phyloP scores from a whole-genome alignment of 92 coral and sea anemone species.

The Phenganax stokvisi region DNA sequence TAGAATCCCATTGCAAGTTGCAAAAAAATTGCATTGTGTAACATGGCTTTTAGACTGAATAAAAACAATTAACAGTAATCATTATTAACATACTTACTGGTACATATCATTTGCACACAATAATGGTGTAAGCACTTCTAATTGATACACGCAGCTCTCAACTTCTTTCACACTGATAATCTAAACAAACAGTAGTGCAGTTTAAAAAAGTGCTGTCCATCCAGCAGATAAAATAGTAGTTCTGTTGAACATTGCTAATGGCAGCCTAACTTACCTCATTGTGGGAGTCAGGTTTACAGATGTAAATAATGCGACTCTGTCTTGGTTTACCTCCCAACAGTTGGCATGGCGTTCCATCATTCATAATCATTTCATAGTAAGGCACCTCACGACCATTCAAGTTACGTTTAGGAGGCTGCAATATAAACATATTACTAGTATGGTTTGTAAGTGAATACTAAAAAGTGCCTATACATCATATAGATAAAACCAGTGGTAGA shows the following conservation, averaged over 20 bases:
- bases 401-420: slow-evolving; percentile 79
- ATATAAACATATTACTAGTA: not conserved
- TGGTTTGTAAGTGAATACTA: not conserved
- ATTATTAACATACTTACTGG: slow-evolving; percentile 49
- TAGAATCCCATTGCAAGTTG: not conserved
- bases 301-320: slow-evolving; percentile 61
- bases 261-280: slow-evolving; percentile 69
- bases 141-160: slow-evolving; percentile 81
- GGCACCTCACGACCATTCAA: slow-evolving; percentile 81
- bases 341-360: slow-evolving; percentile 87
- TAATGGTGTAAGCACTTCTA: slow-evolving; percentile 79
- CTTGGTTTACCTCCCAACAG: slow-evolving; percentile 69
- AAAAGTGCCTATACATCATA: no score
- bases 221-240: no score
- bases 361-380: slow-evolving; percentile 71
- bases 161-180: slow-evolving; percentile 86
- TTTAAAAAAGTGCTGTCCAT: no score
- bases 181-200: slow-evolving; percentile 30
- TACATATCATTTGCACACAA: slow-evolving; percentile 77
- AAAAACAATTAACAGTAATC: not conserved
- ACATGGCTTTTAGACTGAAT: not conserved
- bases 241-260: not conserved
- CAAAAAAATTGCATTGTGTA: not conserved
- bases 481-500: no score
- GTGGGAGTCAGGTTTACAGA: slow-evolving; percentile 81